Evolutionary conservation across 2,113 vertebrate genomes (phyloP).

Genomic region (Phocoena phocoena): DNA sequence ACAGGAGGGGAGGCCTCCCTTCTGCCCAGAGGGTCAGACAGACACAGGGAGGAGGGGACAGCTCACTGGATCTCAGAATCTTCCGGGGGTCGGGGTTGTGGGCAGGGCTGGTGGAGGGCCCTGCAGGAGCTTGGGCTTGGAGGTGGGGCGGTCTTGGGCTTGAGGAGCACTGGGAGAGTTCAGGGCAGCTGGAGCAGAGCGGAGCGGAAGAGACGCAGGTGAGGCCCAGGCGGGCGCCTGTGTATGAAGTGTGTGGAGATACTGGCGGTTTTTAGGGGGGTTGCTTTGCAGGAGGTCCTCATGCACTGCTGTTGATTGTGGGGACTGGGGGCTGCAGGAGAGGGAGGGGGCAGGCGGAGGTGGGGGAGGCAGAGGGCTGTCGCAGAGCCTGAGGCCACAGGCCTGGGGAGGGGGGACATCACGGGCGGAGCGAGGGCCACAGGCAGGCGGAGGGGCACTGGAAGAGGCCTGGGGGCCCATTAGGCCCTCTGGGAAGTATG

Average conservation of each 20-base stretch:
- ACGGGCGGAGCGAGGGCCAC: not conserved
- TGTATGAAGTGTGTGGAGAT: not conserved
- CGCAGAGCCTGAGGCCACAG: not conserved
- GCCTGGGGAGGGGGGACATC: not conserved
- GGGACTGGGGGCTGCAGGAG: not conserved
- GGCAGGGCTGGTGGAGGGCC: not conserved
- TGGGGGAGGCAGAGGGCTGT: not conserved
- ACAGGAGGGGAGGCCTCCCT: not conserved
- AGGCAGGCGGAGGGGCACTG: not conserved
- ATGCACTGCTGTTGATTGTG: not conserved
- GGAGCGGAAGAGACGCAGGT: fast-evolving
- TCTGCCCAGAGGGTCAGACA: not conserved
- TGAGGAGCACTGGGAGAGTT: too few relatives aligned
- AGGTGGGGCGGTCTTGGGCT: fast-evolving
- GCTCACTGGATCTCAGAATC: not conserved
- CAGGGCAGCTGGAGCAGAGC: not conserved
- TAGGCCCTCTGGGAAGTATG: not conserved
- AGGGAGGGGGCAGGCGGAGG: not conserved
- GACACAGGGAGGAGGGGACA: not conserved
- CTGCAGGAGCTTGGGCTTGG: not conserved
- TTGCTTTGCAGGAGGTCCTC: not conserved
- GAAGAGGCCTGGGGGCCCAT: not conserved
- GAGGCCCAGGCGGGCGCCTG: not conserved
- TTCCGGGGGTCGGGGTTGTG: not conserved
- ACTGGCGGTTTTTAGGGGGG: fast-evolving